Conservation (phyloP, 1,140 invertebrate species). For the Onthophagus taurus region DNA sequence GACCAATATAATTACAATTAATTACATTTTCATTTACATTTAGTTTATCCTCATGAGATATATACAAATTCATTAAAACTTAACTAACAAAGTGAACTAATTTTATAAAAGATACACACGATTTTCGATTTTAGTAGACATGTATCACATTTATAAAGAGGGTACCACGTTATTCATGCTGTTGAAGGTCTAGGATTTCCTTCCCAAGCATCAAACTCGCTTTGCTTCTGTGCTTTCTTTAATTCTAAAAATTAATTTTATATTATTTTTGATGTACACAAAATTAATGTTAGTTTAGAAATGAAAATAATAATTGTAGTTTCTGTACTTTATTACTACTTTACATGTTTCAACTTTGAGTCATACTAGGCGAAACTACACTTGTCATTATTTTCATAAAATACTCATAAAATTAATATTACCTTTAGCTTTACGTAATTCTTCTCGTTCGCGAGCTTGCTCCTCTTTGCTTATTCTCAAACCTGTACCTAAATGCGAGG, state of each 20-base stretch:
- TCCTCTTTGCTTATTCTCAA: constrained; percentile 29
- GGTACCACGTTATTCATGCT: constrained; percentile 1
- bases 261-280: not conserved
- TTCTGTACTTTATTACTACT: no score
- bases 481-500: constrained; percentile 32
- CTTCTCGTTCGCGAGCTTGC: constrained; percentile 30
- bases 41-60: no score
- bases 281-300: not conserved
- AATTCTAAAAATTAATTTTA: constrained; percentile 25
- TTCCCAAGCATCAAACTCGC: constrained; percentile 35
- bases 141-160: constrained; percentile 10
- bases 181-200: constrained; percentile 21
- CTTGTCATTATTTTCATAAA: not conserved
- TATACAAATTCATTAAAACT: no score
- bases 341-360: not conserved
- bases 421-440: constrained; percentile 32
- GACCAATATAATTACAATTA: no score
- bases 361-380: not conserved
- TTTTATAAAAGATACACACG: constrained; percentile 5
- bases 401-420: not conserved
- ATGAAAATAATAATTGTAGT: not conserved
- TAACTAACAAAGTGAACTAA: no score
- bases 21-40: no score
- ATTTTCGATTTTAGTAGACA: no score
- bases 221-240: constrained; percentile 26